phyloP scores from a whole-genome alignment of 1,140 invertebrate species.

The Wasmannia auropunctata region DNA sequence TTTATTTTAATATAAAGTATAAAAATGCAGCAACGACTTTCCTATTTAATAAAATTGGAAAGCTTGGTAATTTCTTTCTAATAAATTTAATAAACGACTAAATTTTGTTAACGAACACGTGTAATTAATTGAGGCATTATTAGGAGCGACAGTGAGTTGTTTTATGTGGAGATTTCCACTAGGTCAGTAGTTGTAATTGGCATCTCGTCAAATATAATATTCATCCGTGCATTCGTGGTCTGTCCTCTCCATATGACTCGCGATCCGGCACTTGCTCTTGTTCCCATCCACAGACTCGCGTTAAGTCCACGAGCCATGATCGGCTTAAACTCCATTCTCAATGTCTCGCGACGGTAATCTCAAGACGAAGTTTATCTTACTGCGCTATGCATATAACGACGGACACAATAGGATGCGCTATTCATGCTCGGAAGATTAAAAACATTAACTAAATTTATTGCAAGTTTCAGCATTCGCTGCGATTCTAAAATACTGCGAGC shows the following conservation, averaged over 20 bases:
- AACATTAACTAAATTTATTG: conserved; percentile 44
- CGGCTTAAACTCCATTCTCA: conserved; percentile 45
- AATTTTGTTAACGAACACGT: background rate
- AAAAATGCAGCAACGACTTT: background rate
- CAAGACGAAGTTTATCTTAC: conserved; percentile 49
- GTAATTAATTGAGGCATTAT: background rate
- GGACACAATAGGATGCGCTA: conserved; percentile 6
- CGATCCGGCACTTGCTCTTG: conserved; percentile 30
- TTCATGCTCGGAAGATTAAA: conserved; percentile 36
- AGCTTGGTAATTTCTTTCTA: background rate
- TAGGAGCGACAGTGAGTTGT: background rate
- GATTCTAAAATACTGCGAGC: background rate
- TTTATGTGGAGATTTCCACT: background rate
- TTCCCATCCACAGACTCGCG: conserved; percentile 21
- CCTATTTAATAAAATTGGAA: background rate
- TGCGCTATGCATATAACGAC: conserved; percentile 20
- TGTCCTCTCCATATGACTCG: conserved; percentile 9
- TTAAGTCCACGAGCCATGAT: conserved; percentile 49
- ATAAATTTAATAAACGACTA: background rate
- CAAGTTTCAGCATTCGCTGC: background rate
- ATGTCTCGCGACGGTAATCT: conserved; percentile 44
- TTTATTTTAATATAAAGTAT: too few species aligned
- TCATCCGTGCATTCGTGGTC: conserved; percentile 1
- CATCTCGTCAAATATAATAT: conserved; percentile 7
- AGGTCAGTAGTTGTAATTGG: conserved; percentile 30